Conservation (phyloP, 1,140 invertebrate genomes). For the Magallana angulata region DNA sequence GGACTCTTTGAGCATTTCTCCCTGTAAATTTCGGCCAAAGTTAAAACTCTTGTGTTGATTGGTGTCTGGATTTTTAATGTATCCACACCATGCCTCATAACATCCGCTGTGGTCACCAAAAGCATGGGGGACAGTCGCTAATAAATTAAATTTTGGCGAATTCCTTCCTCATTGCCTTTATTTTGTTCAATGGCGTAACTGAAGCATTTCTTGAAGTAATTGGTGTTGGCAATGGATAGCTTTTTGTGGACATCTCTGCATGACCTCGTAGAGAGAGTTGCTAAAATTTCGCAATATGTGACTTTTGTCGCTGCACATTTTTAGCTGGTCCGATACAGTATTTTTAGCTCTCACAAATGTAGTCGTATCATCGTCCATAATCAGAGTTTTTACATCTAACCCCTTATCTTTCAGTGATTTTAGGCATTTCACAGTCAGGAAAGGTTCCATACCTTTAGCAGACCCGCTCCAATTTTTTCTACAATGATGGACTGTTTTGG, state of each 20-base stretch:
- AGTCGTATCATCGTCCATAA: background rate
- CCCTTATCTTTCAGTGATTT: background rate
- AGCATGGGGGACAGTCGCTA: background rate
- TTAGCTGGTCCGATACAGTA: background rate
- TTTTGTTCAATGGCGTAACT: background rate
- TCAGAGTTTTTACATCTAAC: background rate
- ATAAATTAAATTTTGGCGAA: background rate
- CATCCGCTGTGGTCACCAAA: conserved; percentile 10
- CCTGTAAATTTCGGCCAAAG: background rate
- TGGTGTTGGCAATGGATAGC: background rate
- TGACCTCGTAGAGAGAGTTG: background rate
- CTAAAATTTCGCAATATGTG: background rate
- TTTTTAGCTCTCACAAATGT: conserved; percentile 1
- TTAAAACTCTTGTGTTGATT: background rate
- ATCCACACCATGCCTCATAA: background rate
- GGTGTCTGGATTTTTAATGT: background rate
- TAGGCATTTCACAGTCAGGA: background rate
- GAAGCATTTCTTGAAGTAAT: conserved; percentile 14
- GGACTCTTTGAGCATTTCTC: background rate
- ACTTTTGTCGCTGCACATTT: background rate
- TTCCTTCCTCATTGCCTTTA: background rate
- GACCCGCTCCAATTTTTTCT: background rate
- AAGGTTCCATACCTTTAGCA: background rate
- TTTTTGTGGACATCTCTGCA: background rate
- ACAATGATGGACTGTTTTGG: background rate